Evolutionary conservation across 2,797 vertebrate genomes (phyloP).

Genomic region (Odontamblyopus lacepedii): DNA sequence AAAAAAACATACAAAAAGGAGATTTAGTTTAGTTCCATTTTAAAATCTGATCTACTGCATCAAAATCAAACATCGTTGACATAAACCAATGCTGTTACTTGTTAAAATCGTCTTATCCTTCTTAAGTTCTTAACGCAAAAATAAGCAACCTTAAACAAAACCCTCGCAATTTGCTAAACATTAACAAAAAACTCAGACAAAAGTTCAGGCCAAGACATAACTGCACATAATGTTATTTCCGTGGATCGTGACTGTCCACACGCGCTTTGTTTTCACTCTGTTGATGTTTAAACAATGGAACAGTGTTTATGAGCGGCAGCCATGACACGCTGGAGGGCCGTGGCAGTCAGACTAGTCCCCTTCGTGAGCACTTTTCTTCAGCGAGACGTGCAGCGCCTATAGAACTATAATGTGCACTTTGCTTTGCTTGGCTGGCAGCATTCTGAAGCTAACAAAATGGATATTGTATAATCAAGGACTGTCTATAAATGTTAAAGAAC

Average conservation of each 20-base stretch:
- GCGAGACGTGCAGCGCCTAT: not conserved
- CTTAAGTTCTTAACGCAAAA: not conserved
- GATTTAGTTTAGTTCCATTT: too few relatives aligned
- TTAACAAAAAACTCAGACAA: not conserved
- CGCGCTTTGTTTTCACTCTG: constrained; percentile 1
- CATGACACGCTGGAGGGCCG: not conserved
- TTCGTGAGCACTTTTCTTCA: not conserved
- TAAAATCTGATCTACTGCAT: too few relatives aligned
- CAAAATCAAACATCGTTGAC: too few relatives aligned
- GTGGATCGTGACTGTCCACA: constrained; percentile 1
- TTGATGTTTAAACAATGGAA: constrained; percentile 6
- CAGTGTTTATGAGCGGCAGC: constrained; percentile 6
- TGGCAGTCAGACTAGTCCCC: not conserved
- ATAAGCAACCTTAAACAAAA: not conserved
- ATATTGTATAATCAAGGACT: not conserved
- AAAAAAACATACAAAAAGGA: too few relatives aligned
- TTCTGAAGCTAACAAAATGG: not conserved
- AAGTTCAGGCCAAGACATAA: not conserved
- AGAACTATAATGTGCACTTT: not conserved
- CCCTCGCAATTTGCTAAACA: not conserved
- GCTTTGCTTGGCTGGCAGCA: not conserved
- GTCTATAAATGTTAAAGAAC: not conserved
- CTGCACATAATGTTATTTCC: constrained; percentile 1
- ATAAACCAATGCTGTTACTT: too few relatives aligned
- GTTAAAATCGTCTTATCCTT: too few relatives aligned